Percentiles rank a stretch among this genome's conserved stretches.
Conservation (phyloP, 2,888 invertebrate genomes). For the Pseudolycoriella hygida region DNA sequence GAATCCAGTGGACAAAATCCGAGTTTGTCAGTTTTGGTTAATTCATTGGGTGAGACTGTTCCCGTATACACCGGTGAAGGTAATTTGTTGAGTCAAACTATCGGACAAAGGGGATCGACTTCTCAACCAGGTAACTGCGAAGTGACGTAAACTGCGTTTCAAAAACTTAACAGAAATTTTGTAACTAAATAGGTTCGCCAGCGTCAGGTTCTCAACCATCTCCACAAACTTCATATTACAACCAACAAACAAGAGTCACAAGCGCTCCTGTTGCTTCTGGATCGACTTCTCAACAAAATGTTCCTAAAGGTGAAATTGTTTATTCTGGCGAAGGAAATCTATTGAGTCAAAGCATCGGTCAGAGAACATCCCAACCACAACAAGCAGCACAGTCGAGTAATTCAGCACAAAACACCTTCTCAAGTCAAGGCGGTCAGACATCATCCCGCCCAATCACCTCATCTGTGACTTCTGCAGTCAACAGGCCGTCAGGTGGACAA, state of each 20-base stretch:
- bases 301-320: neutral
- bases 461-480: no score
- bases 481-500: no score
- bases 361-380: neutral
- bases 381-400: neutral
- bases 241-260: no score
- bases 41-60: neutral
- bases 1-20: neutral
- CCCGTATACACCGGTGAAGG: neutral
- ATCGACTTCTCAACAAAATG: no score
- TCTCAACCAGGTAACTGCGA: no score
- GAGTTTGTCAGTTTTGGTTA: neutral
- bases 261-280: no score
- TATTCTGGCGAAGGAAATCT: constrained; percentile 2
- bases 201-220: no score
- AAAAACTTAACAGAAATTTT: no score
- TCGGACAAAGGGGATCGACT: neutral
- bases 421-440: neutral
- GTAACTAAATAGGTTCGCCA: no score
- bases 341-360: neutral
- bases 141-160: no score
- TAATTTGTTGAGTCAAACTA: neutral
- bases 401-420: neutral
- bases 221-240: no score
- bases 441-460: no score